Evolutionary conservation across 2,888 invertebrate species (phyloP).

Genomic region (Cantharis rustica): DNA sequence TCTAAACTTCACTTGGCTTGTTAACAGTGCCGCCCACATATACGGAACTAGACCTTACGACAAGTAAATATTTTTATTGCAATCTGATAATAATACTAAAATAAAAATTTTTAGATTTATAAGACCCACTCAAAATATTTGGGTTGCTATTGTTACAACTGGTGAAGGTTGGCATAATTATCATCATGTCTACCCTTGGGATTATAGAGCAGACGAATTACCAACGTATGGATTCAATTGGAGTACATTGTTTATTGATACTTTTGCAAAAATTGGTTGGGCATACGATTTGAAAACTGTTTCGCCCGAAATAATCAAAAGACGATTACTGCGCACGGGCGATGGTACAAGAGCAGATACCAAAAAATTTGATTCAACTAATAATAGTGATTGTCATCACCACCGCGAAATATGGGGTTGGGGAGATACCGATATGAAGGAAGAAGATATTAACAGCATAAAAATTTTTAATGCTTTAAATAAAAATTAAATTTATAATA

Average conservation of each 20-base stretch:
- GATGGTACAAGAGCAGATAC: slow-evolving; percentile 39
- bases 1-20: slow-evolving; percentile 88
- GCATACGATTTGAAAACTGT: slow-evolving; percentile 86
- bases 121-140: slow-evolving; percentile 74
- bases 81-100: no score
- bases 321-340: background rate
- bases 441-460: no score
- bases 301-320: slow-evolving; percentile 66
- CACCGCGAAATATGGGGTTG: no score
- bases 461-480: no score
- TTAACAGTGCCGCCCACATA: slow-evolving; percentile 92
- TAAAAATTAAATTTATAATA: no score
- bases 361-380: background rate
- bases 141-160: slow-evolving; percentile 42
- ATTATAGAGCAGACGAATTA: slow-evolving; percentile 89
- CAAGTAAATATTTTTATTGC: slow-evolving; percentile 60
- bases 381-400: no score
- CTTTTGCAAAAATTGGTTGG: slow-evolving; percentile 64
- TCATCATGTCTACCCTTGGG: slow-evolving; percentile 92
- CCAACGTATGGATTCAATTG: slow-evolving; percentile 57
- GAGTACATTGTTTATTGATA: slow-evolving; percentile 47
- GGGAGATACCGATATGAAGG: no score
- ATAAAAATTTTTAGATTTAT: slow-evolving; percentile 62
- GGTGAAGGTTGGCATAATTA: slow-evolving; percentile 95
- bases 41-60: slow-evolving; percentile 93